Base-by-base conservation (phyloP, 2,113 vertebrate species). In the Alosa alosa region DNA sequence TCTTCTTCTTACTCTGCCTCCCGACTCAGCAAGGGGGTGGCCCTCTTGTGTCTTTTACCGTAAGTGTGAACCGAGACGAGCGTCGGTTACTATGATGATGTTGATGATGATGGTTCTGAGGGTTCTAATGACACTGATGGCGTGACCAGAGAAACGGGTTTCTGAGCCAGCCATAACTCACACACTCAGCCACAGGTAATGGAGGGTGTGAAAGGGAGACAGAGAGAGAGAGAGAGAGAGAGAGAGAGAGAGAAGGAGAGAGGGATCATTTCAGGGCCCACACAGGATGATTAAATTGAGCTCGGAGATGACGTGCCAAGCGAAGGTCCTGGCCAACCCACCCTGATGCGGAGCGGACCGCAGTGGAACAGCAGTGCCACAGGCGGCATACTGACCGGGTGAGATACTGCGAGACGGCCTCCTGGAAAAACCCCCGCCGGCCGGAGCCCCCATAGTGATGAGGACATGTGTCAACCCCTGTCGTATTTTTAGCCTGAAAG, bases 101-200 rank as follows among this genome's bases (percentile, higher is more conserved):
- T 22, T 75, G 68, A 36, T 75, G 68, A 39, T 78, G 72, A 36
- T 78, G 31, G 20, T 78, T 20, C 4, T 78, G 22, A 31, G 25
- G n/a, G 25, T 72, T 25, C n/a, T 31, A 4, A 39, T 18, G 72
- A 39, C 13, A 39, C 25, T 78, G 31, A 78, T 78, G 22, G 84
- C 25, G 17, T 84, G 86, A 87, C 83, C 86, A 83, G 81, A 64
- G 72, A 18, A 64, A 64, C 50, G 50, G 83, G 72, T 78, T 82
- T 86, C 86, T 85, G 84, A 89, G 88, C 84, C 86, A 84, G 82
- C 4, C 52, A 10, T 81, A 55, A 78, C 36, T 78, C 72, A 78
- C 72, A 78, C 72, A 41, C 25, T 39, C 11, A 17, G 31, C 72
- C 31, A 39, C 31, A 78, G 13, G 72, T 36, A 78, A 13, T 36